phyloP scores from a whole-genome alignment of 2,888 invertebrate genomes.

The Oasisia sp. region DNA sequence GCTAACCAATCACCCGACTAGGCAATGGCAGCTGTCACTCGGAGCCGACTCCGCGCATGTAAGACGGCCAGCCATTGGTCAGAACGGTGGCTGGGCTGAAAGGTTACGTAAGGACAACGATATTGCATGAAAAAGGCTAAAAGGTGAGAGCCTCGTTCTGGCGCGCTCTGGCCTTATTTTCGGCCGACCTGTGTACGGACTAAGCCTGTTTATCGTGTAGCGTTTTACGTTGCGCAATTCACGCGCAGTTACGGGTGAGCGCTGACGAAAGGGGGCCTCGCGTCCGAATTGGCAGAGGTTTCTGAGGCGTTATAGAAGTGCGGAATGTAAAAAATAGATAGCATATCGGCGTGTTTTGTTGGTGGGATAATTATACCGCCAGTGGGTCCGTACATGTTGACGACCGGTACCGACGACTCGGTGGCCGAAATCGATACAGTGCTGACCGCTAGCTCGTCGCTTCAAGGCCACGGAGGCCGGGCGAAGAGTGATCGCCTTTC shows the following conservation, averaged over 20 bases:
- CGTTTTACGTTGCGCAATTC: constrained; percentile 31
- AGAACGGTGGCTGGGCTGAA: background rate
- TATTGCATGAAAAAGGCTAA: constrained; percentile 38
- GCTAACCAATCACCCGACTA: constrained; percentile 48
- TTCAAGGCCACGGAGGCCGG: background rate
- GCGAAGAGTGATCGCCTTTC: constrained; percentile 17
- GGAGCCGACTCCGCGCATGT: background rate
- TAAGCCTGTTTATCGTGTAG: constrained; percentile 25
- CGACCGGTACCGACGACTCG: background rate
- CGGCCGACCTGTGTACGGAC: constrained; percentile 22
- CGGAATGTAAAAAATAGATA: constrained; percentile 2
- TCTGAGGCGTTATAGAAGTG: background rate
- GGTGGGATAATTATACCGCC: background rate
- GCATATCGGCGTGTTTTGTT: background rate
- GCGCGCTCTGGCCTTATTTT: constrained; percentile 28
- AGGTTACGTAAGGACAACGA: constrained; percentile 49
- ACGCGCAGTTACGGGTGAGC: background rate
- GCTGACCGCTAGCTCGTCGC: constrained; percentile 9
- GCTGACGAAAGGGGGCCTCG: background rate
- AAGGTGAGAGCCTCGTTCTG: constrained; percentile 45
- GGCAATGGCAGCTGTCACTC: constrained; percentile 26
- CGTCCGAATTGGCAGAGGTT: background rate
- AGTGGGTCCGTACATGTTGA: background rate
- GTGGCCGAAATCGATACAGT: constrained; percentile 4
- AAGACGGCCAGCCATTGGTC: constrained; percentile 29